Percentiles rank a stretch among this genome's conserved stretches.
phyloP scores from a whole-genome alignment of 2,888 invertebrate genomes.

The Pammene aurita region DNA sequence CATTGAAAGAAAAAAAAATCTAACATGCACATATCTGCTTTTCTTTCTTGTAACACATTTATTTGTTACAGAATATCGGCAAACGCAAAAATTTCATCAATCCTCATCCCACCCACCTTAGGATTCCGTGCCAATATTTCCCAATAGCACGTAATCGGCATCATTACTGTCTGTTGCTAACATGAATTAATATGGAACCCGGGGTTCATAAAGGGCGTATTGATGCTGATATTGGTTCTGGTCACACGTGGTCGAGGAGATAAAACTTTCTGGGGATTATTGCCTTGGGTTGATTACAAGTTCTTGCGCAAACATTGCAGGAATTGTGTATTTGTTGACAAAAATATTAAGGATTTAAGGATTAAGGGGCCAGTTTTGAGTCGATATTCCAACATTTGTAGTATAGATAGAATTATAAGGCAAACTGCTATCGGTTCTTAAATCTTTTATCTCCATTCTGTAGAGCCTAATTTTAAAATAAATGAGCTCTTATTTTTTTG shows the following conservation, averaged over 20 bases:
- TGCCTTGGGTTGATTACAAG: neutral
- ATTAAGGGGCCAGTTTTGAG: no score
- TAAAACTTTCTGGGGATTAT: conserved; percentile 3
- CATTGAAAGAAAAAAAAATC: no score
- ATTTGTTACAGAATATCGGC: neutral
- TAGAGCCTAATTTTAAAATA: no score
- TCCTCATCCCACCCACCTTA: conserved; percentile 43
- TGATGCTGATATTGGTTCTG: conserved; percentile 41
- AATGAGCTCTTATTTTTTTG: no score
- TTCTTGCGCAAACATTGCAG: conserved; percentile 5
- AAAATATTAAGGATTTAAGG: no score
- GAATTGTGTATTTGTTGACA: no score
- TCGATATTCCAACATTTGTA: no score
- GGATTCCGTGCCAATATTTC: conserved; percentile 70
- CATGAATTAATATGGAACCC: conserved; percentile 77
- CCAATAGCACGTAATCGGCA: conserved; percentile 78
- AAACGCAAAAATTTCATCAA: conserved; percentile 28
- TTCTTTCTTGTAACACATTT: neutral
- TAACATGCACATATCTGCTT: neutral
- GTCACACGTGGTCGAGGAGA: conserved; percentile 34
- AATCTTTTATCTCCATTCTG: no score
- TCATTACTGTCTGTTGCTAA: conserved; percentile 78
- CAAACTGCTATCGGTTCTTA: no score
- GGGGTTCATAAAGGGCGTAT: conserved; percentile 47
- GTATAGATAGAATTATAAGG: no score